These are phyloP conservation scores for Pelusios castaneus DNA, from an alignment of 2,113 vertebrate species.

Conservation along the genomic window DNA sequence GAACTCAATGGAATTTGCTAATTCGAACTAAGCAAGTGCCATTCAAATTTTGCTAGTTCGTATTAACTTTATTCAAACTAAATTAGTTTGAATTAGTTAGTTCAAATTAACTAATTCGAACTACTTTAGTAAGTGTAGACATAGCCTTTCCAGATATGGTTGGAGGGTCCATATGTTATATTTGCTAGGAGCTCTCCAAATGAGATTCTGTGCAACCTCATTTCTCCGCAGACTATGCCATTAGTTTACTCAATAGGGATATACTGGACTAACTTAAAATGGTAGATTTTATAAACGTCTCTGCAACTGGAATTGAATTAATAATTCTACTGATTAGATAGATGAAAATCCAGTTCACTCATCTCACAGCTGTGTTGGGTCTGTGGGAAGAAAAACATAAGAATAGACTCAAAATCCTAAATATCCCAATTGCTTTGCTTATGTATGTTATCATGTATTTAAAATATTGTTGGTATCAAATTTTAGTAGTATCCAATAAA, in stretches of 20 bases:
- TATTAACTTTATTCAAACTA: too few relatives aligned
- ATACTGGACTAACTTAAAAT: not conserved
- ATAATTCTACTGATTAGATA: not conserved
- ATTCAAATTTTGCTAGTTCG: too few relatives aligned
- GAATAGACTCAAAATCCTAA: not conserved
- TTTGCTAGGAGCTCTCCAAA: not conserved
- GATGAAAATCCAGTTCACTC: not conserved
- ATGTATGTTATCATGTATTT: not conserved
- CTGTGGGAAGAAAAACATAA: not conserved
- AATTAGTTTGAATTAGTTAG: too few relatives aligned
- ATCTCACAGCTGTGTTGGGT: not conserved
- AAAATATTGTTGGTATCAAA: not conserved
- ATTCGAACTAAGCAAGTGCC: too few relatives aligned
- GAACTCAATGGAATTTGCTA: too few relatives aligned
- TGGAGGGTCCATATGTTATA: not conserved
- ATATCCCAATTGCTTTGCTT: not conserved
- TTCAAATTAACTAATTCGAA: too few relatives aligned
- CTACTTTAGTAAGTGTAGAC: too few relatives aligned
- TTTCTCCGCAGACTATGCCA: not conserved
- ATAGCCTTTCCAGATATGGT: not conserved
- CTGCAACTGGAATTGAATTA: not conserved
- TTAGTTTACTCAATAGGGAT: not conserved
- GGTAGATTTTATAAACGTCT: not conserved
- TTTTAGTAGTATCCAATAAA: not conserved
- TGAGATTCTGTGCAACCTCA: not conserved